Evolutionary conservation across 2,888 invertebrate genomes (phyloP), one percentile per base, ranked within the genome.

Genomic region (Drosophila eohydei): DNA sequence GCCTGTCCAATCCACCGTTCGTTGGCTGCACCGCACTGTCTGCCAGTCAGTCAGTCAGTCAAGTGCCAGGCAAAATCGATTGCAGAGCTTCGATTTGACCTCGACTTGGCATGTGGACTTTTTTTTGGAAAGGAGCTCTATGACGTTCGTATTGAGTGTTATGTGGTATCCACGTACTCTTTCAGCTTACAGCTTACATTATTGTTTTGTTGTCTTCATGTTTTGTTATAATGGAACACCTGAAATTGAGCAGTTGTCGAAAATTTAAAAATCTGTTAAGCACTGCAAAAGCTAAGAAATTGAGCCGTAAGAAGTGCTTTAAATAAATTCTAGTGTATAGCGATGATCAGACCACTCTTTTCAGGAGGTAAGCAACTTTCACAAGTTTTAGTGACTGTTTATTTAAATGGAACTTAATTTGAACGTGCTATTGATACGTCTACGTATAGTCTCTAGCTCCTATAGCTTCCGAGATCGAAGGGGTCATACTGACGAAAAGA

Each of bases 1-100:
- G 86, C 86, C 90, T 86, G 90, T 81, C 89, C 80, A 84, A 74
- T 71, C 66, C 71, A 78, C 74, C 61, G 69, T 78, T 78, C 78
- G 55, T 43, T 66, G 38, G 41, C 60, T 41, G 54, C 41, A 50
- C 41, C 38, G 21, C 55, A 14, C 58, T n/a, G 67, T 28, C 85
- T 21, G 72, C 58, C 78, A 16, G 74, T 64, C 75, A 54, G 77
- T 57, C 85, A 56, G 83, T 71, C 82, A 79, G 82, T 74, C 83
- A 75, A 81, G 75, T 75, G 78, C 70, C 80, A 75, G 54, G 63
- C 71, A 63, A 77, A 80, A 80, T 81, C 83, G 88, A 88, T 84
- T 88, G 83, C 85, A 75, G 67, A 71, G 82, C 69, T 71, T 44
- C 55, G 67, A 74, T 78, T 69, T 88, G 83, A 88, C 83, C 88